Base-by-base conservation (phyloP, 2,113 vertebrate species). In the Osmerus mordax region DNA sequence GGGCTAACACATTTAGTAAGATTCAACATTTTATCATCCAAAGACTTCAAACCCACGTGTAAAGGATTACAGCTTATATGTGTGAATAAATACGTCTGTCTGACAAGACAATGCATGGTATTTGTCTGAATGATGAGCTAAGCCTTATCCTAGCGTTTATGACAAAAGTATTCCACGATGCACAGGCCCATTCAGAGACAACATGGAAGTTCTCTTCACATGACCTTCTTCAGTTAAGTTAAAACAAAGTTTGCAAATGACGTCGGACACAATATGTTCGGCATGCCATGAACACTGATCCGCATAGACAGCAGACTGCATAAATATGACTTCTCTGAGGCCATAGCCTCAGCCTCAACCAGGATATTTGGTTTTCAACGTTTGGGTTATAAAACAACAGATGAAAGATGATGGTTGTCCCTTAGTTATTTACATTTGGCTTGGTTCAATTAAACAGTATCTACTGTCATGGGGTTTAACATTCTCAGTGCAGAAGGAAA, bases 371-470 rank as follows among this genome's bases (percentile, higher is more conserved):
- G 41, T 47, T 47, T 47, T 47, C 41, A 47, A 47, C 7, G 53
- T 59, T 65, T 51, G 65, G 61, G 73, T 83, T 72, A 70, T 59
- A 74, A 69, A 72, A 78, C 54, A 73, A 73, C 64, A 65, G 77
- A 61, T 65, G 72, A 77, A 23, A 78, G 60, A 70, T 70, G 12
- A 81, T 4, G 15, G 25, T 70, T 78, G 70, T 63, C 59, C 58
- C 51, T 52, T 75, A 60, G 62, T 60, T 70, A 73, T 76, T 36
- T 77, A 89, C 75, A 84, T 89, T 86, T 87, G 88, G 82, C 78
- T 84, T 79, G 71, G 59, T 60, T 18, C 80, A 73, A 67, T 65
- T 76, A 74, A 80, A 77, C 70, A 74, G 65, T 73, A 74, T 79
- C n/a, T 73, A 58, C 23, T 79, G 69, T 68, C 59, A 54, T 67